Base-by-base conservation (phyloP, 2,113 vertebrate species). In the Xenopus laevis region DNA sequence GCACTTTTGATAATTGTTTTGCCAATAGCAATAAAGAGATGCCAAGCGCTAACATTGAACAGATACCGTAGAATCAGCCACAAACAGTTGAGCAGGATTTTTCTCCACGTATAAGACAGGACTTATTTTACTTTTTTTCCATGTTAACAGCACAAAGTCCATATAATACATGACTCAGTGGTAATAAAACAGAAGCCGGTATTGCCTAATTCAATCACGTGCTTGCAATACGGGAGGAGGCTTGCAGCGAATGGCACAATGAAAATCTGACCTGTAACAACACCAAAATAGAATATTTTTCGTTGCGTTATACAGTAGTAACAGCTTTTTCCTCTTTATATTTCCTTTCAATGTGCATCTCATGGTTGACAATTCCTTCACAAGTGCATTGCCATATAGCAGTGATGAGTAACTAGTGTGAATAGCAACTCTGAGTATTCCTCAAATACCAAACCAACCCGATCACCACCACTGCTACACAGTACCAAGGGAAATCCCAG, bases 291-390 rank as follows among this genome's bases (percentile, higher is more conserved):
- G 64, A 53, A 62, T 62, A 40, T 15, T 59, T 45, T 67, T 30
- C 47, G n/a, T 45, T 23, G 44, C 23, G 52, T 57, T 52, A 55
- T 68, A n/a, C n/a, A n/a, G n/a, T n/a, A 40, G 33, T 20, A 67
- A 44, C 65, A 66, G 17, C 27, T 46, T 74, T 71, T 71, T 44
- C 65, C n/a, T 46, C 60, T 17, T 21, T 67, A 65, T 67, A 21
- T 60, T 40, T 40, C 33, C 6, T 40, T 40, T 40, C 33, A 75
- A 62, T 47, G 11, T 68, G n/a, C 68, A 45, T 58, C 63, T 65
- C 27, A 40, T 44, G 57, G 47, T 30, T 62, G 68, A 75, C 65
- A 68, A 44, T 61, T 76, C 68, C 47, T 76, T 69, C 59, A 68
- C 59, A 63, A 62, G 46, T 57, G 67, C 64, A 30, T 55, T 55